Percentiles rank a stretch among this genome's conserved stretches.
Conservation (phyloP, 2,888 invertebrate genomes). For the Agrochola litura region DNA sequence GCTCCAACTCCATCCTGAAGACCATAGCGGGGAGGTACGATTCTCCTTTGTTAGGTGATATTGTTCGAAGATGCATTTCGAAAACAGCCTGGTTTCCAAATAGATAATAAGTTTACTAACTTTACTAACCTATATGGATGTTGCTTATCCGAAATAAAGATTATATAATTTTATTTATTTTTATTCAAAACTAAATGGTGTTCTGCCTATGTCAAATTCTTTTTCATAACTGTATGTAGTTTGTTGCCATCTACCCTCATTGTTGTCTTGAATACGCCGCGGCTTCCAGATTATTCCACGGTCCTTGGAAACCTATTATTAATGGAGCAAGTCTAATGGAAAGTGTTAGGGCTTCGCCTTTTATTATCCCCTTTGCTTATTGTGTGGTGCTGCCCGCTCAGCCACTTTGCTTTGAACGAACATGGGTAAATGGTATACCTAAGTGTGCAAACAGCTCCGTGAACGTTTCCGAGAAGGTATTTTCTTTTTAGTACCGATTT, state of each 20-base stretch:
- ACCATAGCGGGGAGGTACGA: no score
- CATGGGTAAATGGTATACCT: not conserved
- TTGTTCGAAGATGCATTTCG: no score
- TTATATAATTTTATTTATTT: no score
- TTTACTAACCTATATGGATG: no score
- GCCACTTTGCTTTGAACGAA: constrained; percentile 32
- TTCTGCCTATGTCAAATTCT: constrained; percentile 13
- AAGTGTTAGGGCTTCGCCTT: constrained; percentile 56
- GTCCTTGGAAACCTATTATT: constrained; percentile 58
- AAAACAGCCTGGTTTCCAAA: no score
- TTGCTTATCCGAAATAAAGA: no score
- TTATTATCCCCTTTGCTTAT: constrained; percentile 57
- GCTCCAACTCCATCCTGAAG: no score
- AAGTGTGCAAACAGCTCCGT: not conserved
- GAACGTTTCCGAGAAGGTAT: constrained; percentile 18
- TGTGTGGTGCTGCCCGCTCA: constrained; percentile 30
- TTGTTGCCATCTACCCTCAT: constrained; percentile 11
- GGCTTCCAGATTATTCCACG: constrained; percentile 52
- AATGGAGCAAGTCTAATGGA: constrained; percentile 64
- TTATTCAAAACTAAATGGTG: constrained; percentile 6
- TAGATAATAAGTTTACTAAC: no score
- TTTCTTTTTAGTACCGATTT: constrained; percentile 23
- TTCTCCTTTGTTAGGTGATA: no score
- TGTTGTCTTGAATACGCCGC: constrained; percentile 28
- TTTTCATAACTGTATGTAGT: constrained; percentile 12